A percentile compares a stretch with the other conserved stretches of the same genome.
Evolutionary conservation across 2,888 invertebrate species (phyloP).

Genomic region (Macroteleia sp.): DNA sequence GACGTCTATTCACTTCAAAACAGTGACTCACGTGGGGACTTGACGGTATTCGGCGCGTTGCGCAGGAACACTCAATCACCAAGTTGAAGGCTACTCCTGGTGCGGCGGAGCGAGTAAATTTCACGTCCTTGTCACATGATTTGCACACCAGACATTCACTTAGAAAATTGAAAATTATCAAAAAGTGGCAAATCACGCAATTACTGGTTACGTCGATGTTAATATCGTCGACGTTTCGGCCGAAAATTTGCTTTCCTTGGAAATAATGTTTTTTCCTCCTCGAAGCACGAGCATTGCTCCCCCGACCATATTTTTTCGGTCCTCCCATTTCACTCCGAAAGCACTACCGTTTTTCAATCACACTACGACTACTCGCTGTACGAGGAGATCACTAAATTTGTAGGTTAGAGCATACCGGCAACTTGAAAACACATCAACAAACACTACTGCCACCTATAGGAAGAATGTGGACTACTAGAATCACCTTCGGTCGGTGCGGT

Average conservation of each 20-base stretch:
- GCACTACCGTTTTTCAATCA: neutral
- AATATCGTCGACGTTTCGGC: constrained; percentile 8
- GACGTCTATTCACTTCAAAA: constrained; percentile 67
- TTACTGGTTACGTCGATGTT: constrained; percentile 3
- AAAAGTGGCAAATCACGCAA: constrained; percentile 8
- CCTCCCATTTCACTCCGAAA: constrained; percentile 9
- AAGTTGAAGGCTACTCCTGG: constrained; percentile 68
- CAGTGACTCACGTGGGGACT: constrained; percentile 51
- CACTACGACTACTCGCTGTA: neutral
- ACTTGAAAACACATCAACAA: constrained; percentile 10
- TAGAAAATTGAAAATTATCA: constrained; percentile 9
- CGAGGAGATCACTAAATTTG: constrained; percentile 19
- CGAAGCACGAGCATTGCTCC: neutral
- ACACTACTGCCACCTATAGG: too few relatives aligned
- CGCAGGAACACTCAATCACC: constrained; percentile 58
- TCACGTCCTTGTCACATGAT: constrained; percentile 18
- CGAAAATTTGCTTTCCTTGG: constrained; percentile 19
- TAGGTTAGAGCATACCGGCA: constrained; percentile 18
- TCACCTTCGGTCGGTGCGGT: too few relatives aligned
- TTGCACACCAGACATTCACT: constrained; percentile 27
- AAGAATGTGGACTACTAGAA: too few relatives aligned
- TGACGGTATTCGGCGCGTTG: constrained; percentile 46
- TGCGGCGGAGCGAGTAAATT: constrained; percentile 12
- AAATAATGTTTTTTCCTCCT: neutral
- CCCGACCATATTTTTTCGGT: constrained; percentile 2